Base-by-base conservation (phyloP, 2,797 vertebrate genomes). In the Betta splendens region DNA sequence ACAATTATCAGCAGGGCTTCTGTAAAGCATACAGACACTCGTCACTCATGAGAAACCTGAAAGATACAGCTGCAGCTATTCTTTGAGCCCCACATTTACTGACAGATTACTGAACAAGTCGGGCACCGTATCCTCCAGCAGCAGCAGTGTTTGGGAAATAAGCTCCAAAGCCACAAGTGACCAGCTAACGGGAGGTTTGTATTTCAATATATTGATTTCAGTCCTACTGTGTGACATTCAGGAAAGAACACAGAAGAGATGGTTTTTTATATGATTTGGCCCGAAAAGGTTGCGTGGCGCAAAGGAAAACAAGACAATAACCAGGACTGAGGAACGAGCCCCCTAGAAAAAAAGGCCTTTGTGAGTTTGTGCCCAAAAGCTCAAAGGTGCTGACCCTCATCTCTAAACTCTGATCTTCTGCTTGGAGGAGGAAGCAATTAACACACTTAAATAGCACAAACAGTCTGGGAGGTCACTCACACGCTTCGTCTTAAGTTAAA, bases 1-100 rank as follows among this genome's bases (percentile, higher is more conserved):
- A 37, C 60, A 83, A 79, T 77, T 68, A 75, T 64, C 76, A 64
- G 63, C 21, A 52, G 60, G 62, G 55, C 18, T 12, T 33, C 57
- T 60, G 16, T 46, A 55, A 75, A 20, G 36, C 47, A 54, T 37
- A 36, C 47, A 56, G 42, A 65, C 64, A 51, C 49, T 64, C 38
- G 20, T 50, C 35, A 35, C 32, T 39, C 25, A 45, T 25, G 48
- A 75, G 39, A 69, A 46, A 59, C 49, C 5, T 26, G 32, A 73
- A 67, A 64, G 62, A 66, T 45, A 32, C 71, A 69, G 75, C 50
- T 64, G 68, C 61, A 71, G 50, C 49, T 22, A 12, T 55, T 64
- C 31, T 46, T 51, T 20, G 45, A 43, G 29, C 25, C 53, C 5
- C 32, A 53, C 26, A 48, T 43, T 61, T 9, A 61, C 32, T 58